Evolutionary conservation across 53 echinoderm and acorn worm species (phyloP).

Genomic region (Zoroaster sp.): DNA sequence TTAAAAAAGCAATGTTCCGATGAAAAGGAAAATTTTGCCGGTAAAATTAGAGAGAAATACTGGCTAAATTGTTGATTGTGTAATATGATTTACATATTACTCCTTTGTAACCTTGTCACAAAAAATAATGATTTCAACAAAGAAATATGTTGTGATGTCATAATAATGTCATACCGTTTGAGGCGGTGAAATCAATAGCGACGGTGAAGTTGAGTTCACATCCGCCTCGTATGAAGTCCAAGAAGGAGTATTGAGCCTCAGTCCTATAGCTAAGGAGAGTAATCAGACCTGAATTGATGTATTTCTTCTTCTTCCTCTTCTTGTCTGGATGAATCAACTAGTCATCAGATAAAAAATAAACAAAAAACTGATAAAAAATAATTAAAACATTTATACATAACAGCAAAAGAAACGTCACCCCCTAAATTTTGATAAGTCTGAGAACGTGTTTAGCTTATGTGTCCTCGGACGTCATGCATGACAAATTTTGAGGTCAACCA

Average conservation of each 20-base stretch:
- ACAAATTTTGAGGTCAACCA: no score
- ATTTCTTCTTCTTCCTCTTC: constrained; percentile 83
- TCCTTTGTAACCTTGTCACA: no score
- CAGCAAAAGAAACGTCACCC: no score
- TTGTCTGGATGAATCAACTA: constrained; percentile 86
- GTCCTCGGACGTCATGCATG: no score
- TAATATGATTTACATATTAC: no score
- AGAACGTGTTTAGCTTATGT: no score
- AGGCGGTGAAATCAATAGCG: constrained; percentile 95
- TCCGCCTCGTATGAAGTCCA: constrained; percentile 93
- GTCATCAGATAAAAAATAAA: not conserved
- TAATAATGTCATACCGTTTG: constrained; percentile 81
- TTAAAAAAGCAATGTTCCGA: no score
- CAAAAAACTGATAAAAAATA: not conserved
- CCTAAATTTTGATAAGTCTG: no score
- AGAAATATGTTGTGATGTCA: not conserved
- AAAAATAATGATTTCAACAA: not conserved
- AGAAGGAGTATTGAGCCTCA: constrained; percentile 75
- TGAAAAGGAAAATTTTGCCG: no score
- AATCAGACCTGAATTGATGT: constrained; percentile 81
- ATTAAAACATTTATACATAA: no score
- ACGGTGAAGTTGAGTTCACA: constrained; percentile 82
- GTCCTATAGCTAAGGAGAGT: constrained; percentile 65
- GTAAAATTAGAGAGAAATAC: no score
- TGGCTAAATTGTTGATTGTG: no score